Percentiles rank a stretch among this genome's conserved stretches.
phyloP scores from a whole-genome alignment of 2,888 invertebrate genomes.

The Meghimatium bilineatum region DNA sequence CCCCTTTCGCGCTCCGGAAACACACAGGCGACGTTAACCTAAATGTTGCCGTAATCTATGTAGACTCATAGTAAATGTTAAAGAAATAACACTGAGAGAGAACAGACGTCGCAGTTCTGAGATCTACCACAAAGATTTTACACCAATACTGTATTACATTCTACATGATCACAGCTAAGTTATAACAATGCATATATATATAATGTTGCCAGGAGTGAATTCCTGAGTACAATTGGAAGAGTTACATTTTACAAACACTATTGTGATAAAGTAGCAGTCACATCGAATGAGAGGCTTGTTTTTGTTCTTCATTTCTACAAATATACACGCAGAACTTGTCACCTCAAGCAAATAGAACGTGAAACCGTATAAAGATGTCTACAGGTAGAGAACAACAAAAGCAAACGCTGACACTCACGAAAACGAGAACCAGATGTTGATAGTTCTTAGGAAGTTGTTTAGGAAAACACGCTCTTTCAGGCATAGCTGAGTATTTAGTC shows the following conservation, averaged over 20 bases:
- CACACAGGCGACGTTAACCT: too few species aligned
- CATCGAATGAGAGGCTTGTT: not conserved
- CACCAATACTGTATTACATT: too few species aligned
- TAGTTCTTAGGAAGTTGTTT: not conserved
- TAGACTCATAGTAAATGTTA: too few species aligned
- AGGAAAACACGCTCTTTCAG: not conserved
- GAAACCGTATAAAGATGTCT: not conserved
- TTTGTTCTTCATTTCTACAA: not conserved
- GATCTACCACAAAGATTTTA: too few species aligned
- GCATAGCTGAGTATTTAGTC: not conserved
- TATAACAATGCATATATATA: too few species aligned
- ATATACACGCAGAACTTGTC: not conserved
- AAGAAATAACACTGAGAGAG: too few species aligned
- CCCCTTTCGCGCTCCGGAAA: too few species aligned
- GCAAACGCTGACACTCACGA: not conserved
- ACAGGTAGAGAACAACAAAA: not conserved
- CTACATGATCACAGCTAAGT: too few species aligned
- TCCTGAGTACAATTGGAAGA: not conserved
- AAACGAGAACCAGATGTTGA: not conserved
- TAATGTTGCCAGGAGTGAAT: not conserved
- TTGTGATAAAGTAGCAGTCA: not conserved
- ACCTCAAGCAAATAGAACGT: not conserved
- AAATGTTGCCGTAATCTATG: too few species aligned
- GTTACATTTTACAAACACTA: not conserved
- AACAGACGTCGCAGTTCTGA: too few species aligned